These are phyloP conservation scores for Aspidiotus destructor DNA, from an alignment of 2,888 invertebrate genomes.

Conservation along the genomic window DNA sequence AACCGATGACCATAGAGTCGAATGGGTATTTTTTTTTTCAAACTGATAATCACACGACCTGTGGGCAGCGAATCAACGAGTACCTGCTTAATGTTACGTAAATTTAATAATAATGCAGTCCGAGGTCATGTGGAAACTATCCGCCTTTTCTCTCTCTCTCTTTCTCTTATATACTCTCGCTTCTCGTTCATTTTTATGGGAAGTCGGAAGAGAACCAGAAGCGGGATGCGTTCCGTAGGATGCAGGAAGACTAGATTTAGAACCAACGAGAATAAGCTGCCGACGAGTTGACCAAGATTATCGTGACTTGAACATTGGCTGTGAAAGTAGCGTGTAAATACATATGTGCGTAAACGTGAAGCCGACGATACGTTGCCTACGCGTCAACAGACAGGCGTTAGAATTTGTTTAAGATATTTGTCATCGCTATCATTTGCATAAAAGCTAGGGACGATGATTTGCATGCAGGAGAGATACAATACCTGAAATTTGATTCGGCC, in stretches of 20 bases:
- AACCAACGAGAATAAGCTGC: not conserved
- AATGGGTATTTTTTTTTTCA: not conserved
- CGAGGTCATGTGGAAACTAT: not conserved
- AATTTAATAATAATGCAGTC: constrained; percentile 13
- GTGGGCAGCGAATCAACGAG: not conserved
- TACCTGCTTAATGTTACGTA: constrained; percentile 16
- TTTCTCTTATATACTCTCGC: no score
- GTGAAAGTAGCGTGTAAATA: not conserved
- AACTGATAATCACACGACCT: constrained; percentile 8
- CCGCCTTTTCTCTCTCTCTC: not conserved
- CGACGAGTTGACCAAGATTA: not conserved
- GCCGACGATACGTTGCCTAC: not conserved
- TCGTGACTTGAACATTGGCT: constrained; percentile 1
- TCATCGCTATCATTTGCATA: no score
- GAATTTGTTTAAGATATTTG: not conserved
- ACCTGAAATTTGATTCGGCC: no score
- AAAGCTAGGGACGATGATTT: no score
- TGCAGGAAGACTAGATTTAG: not conserved
- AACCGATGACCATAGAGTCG: constrained; percentile 13
- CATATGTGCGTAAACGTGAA: not conserved
- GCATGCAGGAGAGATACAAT: no score
- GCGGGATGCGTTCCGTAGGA: constrained; percentile 4
- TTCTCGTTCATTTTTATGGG: not conserved
- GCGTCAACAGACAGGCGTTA: not conserved
- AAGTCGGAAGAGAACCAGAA: constrained; percentile 1